Base-by-base conservation (phyloP, 2,797 vertebrate genomes). In the Myiotriccus ornatus region DNA sequence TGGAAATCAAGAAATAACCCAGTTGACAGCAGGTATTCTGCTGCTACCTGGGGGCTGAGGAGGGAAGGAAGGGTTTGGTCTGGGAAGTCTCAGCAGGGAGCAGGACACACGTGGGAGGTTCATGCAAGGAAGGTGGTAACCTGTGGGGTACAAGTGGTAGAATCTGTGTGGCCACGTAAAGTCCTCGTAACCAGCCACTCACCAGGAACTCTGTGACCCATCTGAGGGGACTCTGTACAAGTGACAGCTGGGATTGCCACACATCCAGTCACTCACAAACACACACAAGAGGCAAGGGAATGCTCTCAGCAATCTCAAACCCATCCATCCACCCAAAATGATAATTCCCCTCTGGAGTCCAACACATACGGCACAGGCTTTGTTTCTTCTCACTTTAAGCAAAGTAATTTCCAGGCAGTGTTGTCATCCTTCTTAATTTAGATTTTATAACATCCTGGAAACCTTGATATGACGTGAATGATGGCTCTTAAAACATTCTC, bases 41-140 rank as follows among this genome's bases (percentile, higher is more conserved):
- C 96, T 94, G 91, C 84, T 94, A 52, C 46, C 94, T 95, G 89
- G 84, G 95, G 90, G 74, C 69, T 70, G 59, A 55, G 39, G 9
- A 69, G 57, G 55, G 73, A 57, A 76, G 87, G 55, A 52, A 44
- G 46, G 39, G 7, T 78, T 83, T 60, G 37, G 43, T 56, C n/a
- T 10, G 30, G 37, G 64, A 47, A 32, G 65, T 46, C 57, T 35
- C 55, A 71, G 65, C 12, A 52, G 47, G 21, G 49, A 94, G 32
- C 32, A 49, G 43, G 59, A 64, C 49, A 30, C 1, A 3, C 34
- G 14, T 6, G 28, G 49, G 62, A 76, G 46, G 34, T 10, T 76
- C 53, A 37, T 1, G 1, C 12, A 32, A 73, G 57, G 30, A 39
- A 35, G 35, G 35, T 25, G 32, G 23, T 6, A 39, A 53, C 0